These are phyloP conservation scores for Gobius niger DNA, from an alignment of 2,113 vertebrate species.

Conservation along the genomic window DNA sequence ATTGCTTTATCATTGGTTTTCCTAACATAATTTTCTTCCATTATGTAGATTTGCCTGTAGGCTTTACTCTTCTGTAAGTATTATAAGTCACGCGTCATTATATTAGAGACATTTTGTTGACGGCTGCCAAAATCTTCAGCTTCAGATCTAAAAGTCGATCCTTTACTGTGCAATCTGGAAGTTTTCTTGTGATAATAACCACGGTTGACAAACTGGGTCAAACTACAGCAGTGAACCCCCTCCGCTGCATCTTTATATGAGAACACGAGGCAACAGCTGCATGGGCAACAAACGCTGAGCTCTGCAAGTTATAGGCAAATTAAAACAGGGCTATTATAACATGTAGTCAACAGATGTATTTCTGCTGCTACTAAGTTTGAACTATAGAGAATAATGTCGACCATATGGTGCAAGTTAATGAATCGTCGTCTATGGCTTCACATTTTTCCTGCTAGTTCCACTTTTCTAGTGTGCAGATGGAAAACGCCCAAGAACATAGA, in stretches of 20 bases:
- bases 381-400: not conserved
- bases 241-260: constrained; percentile 26
- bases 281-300: constrained; percentile 24
- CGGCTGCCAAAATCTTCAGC: not conserved
- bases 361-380: not conserved
- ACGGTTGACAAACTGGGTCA: constrained; percentile 56
- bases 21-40: no score
- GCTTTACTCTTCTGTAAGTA: no score
- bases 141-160: not conserved
- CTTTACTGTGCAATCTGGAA: not conserved
- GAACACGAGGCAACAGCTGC: constrained; percentile 21
- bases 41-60: no score
- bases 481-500: no score
- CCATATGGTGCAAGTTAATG: not conserved
- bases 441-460: no score
- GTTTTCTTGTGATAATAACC: not conserved
- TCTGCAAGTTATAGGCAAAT: constrained; percentile 2
- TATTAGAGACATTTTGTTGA: not conserved
- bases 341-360: not conserved
- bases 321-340: not conserved
- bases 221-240: constrained; percentile 40
- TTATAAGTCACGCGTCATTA: no score
- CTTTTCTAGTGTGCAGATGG: no score
- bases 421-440: no score
- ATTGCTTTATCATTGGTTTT: no score